Conservation (phyloP, 1,140 invertebrate species). For the Aphis craccivora region DNA sequence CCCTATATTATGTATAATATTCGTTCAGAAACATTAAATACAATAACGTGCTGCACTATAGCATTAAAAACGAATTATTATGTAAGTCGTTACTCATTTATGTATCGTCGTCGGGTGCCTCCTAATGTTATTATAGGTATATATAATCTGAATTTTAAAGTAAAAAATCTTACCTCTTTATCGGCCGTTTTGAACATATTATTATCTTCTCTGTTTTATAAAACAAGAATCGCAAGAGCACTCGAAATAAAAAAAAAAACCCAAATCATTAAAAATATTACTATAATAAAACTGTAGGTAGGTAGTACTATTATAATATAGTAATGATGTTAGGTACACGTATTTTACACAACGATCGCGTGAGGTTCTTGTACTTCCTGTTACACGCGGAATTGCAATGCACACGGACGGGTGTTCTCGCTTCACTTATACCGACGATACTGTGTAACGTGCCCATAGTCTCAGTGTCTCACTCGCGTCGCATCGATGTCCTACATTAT, state of each 20-base stretch:
- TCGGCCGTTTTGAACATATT: constrained; percentile 7
- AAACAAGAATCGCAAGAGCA: not conserved
- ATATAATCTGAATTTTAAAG: not conserved
- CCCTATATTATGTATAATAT: too few relatives aligned
- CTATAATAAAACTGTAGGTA: not conserved
- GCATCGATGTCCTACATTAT: constrained; percentile 39
- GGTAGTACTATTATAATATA: not conserved
- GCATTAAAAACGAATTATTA: not conserved
- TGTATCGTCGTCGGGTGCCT: not conserved
- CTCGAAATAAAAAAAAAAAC: not conserved
- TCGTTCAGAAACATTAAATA: not conserved
- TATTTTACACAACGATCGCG: not conserved
- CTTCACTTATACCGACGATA: not conserved
- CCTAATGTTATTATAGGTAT: not conserved
- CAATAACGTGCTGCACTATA: not conserved
- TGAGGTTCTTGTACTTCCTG: not conserved
- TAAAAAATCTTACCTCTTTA: not conserved
- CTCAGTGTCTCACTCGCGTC: not conserved
- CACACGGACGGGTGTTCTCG: not conserved
- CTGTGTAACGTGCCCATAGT: not conserved
- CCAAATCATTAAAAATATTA: not conserved
- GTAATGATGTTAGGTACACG: not conserved
- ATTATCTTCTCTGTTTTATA: too few relatives aligned
- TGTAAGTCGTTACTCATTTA: not conserved
- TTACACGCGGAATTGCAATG: too few relatives aligned